Evolutionary conservation across 2,888 invertebrate species (phyloP).

Genomic region (Tetheella fluctuosa): DNA sequence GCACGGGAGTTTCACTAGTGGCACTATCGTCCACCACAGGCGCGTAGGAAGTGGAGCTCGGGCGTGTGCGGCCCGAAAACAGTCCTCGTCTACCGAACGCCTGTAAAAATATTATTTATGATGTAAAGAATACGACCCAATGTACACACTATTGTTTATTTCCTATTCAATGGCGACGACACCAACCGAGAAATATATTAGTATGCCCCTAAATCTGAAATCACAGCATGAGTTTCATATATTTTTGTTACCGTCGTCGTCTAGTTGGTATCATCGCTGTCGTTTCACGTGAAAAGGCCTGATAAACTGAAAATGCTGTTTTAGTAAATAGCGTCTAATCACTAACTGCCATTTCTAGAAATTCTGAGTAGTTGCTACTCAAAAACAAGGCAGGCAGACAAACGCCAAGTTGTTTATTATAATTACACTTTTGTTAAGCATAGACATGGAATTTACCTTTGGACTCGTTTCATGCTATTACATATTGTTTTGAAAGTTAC

Average conservation of each 20-base stretch:
- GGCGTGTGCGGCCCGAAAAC: slow-evolving; percentile 71
- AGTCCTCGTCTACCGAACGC: slow-evolving; percentile 73
- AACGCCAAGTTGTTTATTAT: neutral
- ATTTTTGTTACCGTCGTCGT: no score
- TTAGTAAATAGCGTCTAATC: no score
- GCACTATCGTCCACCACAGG: slow-evolving; percentile 54
- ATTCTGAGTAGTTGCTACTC: no score
- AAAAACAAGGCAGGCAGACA: neutral
- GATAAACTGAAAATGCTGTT: no score
- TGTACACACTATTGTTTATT: neutral
- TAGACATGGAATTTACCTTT: neutral
- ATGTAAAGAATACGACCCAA: slow-evolving; percentile 7
- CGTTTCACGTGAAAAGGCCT: no score
- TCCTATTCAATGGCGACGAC: neutral
- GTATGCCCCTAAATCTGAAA: no score
- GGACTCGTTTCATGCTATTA: neutral
- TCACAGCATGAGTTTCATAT: no score
- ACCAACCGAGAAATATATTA: neutral
- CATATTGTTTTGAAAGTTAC: slow-evolving; percentile 6
- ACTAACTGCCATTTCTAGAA: no score
- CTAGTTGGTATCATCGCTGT: no score
- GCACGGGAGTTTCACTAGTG: slow-evolving; percentile 62
- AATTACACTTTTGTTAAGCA: neutral
- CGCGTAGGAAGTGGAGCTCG: slow-evolving; percentile 60
- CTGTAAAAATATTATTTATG: slow-evolving; percentile 44